Conservation (phyloP, 2,797 vertebrate species). For the Numenius phaeopus region DNA sequence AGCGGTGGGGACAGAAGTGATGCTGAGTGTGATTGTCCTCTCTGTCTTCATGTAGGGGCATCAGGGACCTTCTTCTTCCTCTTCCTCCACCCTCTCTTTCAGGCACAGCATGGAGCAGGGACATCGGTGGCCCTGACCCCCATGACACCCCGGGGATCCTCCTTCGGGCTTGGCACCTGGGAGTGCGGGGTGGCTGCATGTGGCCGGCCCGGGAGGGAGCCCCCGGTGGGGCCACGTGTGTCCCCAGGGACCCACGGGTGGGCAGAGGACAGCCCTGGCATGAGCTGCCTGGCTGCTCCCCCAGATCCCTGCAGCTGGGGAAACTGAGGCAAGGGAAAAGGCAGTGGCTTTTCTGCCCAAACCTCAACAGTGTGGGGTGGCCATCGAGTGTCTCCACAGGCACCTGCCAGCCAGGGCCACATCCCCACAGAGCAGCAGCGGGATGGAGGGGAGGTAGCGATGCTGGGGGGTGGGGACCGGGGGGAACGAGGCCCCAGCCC, state of each 20-base stretch:
- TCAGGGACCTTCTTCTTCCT: neutral
- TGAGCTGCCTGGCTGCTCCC: neutral
- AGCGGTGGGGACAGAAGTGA: too few relatives aligned
- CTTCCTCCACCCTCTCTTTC: neutral
- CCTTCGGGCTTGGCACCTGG: neutral
- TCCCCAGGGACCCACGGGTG: rapidly evolving
- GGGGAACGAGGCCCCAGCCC: too few relatives aligned
- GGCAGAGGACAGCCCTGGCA: neutral
- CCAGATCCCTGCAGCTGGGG: neutral
- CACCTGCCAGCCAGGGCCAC: neutral
- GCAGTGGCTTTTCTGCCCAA: neutral
- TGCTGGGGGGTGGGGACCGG: neutral
- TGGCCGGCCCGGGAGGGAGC: rapidly evolving
- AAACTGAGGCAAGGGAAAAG: neutral
- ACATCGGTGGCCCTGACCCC: neutral
- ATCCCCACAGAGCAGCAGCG: rapidly evolving
- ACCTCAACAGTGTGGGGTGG: rapidly evolving
- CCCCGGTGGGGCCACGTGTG: rapidly evolving
- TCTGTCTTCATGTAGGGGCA: rapidly evolving
- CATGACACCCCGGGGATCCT: neutral
- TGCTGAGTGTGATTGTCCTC: rapidly evolving
- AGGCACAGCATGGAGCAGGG: neutral
- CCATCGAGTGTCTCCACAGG: rapidly evolving
- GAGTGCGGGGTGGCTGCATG: rapidly evolving
- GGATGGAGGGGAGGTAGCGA: rapidly evolving